Evolutionary conservation across 1,140 invertebrate species (phyloP).

Genomic region (Drosophila gunungcola): DNA sequence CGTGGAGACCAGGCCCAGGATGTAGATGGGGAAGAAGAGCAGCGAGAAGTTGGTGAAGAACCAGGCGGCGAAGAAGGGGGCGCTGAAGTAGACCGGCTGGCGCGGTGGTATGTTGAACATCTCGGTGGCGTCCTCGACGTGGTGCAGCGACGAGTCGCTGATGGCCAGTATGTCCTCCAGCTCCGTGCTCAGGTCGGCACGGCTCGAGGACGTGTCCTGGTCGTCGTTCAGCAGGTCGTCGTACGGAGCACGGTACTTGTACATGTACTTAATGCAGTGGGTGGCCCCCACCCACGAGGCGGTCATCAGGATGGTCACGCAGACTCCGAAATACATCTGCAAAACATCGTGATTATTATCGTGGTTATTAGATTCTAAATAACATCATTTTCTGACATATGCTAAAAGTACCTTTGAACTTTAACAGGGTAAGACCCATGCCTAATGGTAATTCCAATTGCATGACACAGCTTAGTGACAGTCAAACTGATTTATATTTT

Average conservation of each 20-base stretch:
- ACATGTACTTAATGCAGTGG: slow-evolving; percentile 94
- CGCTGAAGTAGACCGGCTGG: slow-evolving; percentile 86
- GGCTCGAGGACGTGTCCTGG: slow-evolving; percentile 83
- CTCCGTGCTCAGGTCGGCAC: slow-evolving; percentile 75
- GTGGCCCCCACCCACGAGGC: slow-evolving; percentile 95
- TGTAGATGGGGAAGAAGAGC: slow-evolving; percentile 95
- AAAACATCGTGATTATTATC: background rate
- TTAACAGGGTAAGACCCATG: too few species aligned
- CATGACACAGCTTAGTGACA: too few species aligned
- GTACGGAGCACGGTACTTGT: slow-evolving; percentile 86
- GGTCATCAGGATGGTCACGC: slow-evolving; percentile 93
- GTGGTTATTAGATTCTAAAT: too few species aligned
- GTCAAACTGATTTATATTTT: too few species aligned
- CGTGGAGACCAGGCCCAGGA: slow-evolving; percentile 89
- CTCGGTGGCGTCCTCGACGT: slow-evolving; percentile 82
- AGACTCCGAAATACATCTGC: slow-evolving; percentile 94
- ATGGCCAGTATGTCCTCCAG: slow-evolving; percentile 85
- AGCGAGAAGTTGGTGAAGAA: slow-evolving; percentile 97
- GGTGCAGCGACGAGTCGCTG: slow-evolving; percentile 85
- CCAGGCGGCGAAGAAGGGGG: slow-evolving; percentile 97
- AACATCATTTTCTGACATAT: too few species aligned
- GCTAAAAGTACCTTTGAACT: too few species aligned
- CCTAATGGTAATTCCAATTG: too few species aligned
- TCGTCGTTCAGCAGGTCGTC: slow-evolving; percentile 84
- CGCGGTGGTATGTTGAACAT: slow-evolving; percentile 81